Evolutionary conservation across 2,888 invertebrate genomes (phyloP).

Genomic region (Cremastinae sp.): DNA sequence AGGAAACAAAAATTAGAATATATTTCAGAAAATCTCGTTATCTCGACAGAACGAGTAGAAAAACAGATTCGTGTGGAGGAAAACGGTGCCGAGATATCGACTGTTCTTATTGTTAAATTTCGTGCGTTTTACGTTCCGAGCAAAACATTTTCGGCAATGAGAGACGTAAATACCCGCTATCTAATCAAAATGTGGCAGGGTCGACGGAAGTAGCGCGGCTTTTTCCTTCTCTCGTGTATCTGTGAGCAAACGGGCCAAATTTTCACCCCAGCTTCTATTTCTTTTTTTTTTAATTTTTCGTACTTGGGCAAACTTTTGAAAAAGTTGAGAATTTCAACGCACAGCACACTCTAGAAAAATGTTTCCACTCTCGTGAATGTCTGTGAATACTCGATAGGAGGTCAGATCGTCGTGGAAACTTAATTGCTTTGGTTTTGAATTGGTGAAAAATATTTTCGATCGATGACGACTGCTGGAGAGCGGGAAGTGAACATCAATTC

Average conservation of each 20-base stretch:
- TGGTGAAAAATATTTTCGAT: conserved; percentile 6
- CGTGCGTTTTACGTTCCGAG: conserved; percentile 32
- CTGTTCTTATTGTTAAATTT: conserved; percentile 41
- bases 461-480: conserved; percentile 25
- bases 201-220: conserved; percentile 75
- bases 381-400: too few species aligned
- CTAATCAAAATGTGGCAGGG: conserved; percentile 68
- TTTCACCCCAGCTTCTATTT: conserved; percentile 28
- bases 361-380: too few species aligned
- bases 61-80: conserved; percentile 1
- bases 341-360: too few species aligned
- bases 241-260: background rate
- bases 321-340: background rate
- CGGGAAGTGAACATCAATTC: conserved; percentile 7
- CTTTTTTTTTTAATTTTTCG: conserved; percentile 16
- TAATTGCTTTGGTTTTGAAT: too few species aligned
- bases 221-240: conserved; percentile 61
- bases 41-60: background rate
- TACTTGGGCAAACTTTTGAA: conserved; percentile 5
- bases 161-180: conserved; percentile 53
- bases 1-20: background rate
- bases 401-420: too few species aligned
- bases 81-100: background rate
- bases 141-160: conserved; percentile 49
- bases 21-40: too few species aligned